These are phyloP conservation scores for Daboia siamensis DNA, from an alignment of 2,113 vertebrate species.

Conservation along the genomic window DNA sequence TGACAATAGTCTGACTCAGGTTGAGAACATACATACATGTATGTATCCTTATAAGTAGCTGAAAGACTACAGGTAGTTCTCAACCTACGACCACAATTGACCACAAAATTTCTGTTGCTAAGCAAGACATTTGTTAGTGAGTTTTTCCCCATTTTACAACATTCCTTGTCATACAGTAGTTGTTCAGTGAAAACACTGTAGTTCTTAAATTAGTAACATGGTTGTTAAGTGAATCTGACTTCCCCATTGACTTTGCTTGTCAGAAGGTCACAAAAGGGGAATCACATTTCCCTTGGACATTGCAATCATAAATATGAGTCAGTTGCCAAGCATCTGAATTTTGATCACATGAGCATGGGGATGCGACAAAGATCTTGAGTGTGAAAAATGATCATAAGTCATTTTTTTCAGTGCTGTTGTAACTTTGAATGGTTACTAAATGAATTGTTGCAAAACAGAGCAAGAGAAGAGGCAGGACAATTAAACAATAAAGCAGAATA, in stretches of 20 bases:
- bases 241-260: background rate
- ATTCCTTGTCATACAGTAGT: background rate
- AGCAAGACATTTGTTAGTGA: background rate
- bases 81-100: background rate
- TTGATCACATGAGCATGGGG: background rate
- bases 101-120: background rate
- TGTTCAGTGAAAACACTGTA: background rate
- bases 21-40: background rate
- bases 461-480: background rate
- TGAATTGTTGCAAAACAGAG: background rate
- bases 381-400: background rate
- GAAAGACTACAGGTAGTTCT: background rate
- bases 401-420: background rate
- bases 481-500: background rate
- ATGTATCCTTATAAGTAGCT: background rate
- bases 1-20: background rate
- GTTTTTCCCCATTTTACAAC: background rate
- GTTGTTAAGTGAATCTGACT: background rate
- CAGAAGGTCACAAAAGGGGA: background rate
- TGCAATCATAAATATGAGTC: background rate
- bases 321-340: background rate
- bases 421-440: background rate
- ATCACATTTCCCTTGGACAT: background rate
- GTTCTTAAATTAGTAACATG: background rate
- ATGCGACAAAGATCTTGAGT: background rate